Percentiles rank a stretch among this genome's conserved stretches.
Evolutionary conservation across 2,888 invertebrate species (phyloP).

Genomic region (Andrena dorsata): DNA sequence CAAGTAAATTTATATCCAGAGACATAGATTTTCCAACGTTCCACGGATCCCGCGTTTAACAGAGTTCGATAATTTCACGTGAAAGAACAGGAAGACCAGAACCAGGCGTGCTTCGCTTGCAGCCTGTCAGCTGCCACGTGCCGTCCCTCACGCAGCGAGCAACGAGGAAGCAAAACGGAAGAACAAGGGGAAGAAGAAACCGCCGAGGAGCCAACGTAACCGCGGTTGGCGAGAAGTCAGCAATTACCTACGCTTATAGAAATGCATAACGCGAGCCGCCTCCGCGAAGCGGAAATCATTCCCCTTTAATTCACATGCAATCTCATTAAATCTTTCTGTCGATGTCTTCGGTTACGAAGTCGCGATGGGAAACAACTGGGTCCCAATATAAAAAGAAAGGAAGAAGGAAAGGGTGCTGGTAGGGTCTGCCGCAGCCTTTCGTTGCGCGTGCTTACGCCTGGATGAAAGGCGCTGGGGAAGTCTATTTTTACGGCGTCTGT

Average conservation of each 20-base stretch:
- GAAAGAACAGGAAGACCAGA: too few species aligned
- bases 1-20: too few species aligned
- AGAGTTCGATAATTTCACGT: too few species aligned
- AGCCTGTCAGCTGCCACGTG: neutral
- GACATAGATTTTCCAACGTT: too few species aligned
- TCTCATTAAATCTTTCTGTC: neutral
- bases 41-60: too few species aligned
- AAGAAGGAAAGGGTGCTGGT: constrained; percentile 6
- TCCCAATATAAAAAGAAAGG: neutral
- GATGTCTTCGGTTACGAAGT: neutral
- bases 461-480: constrained; percentile 28
- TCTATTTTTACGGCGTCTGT: constrained; percentile 47
- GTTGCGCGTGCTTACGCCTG: constrained; percentile 41
- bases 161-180: constrained; percentile 14
- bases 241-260: constrained; percentile 30
- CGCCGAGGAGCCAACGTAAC: constrained; percentile 12
- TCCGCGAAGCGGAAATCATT: too few species aligned
- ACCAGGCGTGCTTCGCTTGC: too few species aligned
- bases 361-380: neutral
- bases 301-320: too few species aligned
- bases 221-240: constrained; percentile 26
- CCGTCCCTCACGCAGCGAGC: neutral
- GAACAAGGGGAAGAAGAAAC: neutral
- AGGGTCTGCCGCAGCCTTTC: neutral
- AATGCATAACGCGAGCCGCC: neutral